Conservation (phyloP, 2,797 vertebrate species). For the Brachyrhaphis roseni region DNA sequence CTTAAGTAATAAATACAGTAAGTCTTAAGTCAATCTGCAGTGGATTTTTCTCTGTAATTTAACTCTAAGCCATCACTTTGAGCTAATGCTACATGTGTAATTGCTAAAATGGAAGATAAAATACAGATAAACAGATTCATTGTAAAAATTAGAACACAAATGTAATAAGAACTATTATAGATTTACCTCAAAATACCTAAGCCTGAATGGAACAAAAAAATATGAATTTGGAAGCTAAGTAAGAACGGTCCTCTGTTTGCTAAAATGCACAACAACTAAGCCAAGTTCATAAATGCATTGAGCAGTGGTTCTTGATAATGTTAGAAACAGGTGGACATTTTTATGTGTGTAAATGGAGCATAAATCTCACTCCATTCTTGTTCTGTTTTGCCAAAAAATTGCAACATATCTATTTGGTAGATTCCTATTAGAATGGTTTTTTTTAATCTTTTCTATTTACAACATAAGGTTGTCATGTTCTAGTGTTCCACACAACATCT, state of each 20-base stretch:
- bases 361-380: neutral
- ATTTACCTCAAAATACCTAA: neutral
- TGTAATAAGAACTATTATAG: too few species aligned
- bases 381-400: neutral
- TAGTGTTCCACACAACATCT: neutral
- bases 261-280: neutral
- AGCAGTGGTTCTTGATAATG: neutral
- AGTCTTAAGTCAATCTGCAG: neutral
- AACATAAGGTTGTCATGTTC: neutral
- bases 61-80: neutral
- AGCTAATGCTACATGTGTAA: neutral
- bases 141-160: too few species aligned
- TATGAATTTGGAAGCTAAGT: neutral
- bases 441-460: neutral
- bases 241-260: neutral
- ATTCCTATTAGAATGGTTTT: neutral
- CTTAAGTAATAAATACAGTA: neutral
- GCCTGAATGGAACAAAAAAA: neutral
- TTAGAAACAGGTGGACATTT: neutral
- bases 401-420: neutral
- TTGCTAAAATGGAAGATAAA: neutral
- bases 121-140: too few species aligned
- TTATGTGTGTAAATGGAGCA: neutral
- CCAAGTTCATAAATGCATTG: neutral
- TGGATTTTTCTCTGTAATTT: neutral